phyloP scores from a whole-genome alignment of 2,113 vertebrate genomes.

The Microcebus ravelobensis region DNA sequence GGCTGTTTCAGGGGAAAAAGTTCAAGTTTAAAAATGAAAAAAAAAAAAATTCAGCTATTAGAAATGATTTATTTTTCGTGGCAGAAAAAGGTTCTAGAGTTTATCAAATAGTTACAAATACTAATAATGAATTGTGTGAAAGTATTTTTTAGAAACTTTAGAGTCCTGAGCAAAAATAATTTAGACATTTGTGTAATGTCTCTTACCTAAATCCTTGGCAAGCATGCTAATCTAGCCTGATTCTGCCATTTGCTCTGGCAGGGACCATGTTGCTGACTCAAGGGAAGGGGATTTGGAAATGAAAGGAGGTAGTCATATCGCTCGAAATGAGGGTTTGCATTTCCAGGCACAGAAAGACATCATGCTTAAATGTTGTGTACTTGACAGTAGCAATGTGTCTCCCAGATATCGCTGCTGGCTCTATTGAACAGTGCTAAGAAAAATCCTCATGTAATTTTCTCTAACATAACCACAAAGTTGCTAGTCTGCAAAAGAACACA shows the following conservation, averaged over 20 bases:
- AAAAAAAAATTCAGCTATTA: neutral
- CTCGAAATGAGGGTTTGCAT: neutral
- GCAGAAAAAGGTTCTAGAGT: conserved; percentile 34
- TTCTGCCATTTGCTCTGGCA: neutral
- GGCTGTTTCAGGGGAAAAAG: neutral
- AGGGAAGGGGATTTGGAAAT: neutral
- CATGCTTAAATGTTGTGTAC: neutral
- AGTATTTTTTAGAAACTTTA: conserved; percentile 10
- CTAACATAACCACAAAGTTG: neutral
- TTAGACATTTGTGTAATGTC: conserved; percentile 31
- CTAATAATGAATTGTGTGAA: conserved; percentile 26
- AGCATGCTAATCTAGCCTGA: neutral
- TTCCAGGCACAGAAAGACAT: neutral
- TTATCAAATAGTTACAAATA: conserved; percentile 49
- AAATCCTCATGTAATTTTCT: conserved; percentile 6
- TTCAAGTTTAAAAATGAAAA: conserved; percentile 20
- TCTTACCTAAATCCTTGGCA: conserved; percentile 8
- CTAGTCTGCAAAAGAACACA: neutral
- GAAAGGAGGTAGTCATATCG: neutral
- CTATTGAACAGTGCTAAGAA: neutral
- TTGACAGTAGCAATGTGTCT: neutral
- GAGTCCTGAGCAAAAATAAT: neutral
- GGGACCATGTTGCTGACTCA: neutral
- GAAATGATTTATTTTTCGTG: conserved; percentile 51
- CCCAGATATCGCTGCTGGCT: neutral